Base-by-base conservation (phyloP, 2,797 vertebrate genomes). In the Orestias chungarensis region DNA sequence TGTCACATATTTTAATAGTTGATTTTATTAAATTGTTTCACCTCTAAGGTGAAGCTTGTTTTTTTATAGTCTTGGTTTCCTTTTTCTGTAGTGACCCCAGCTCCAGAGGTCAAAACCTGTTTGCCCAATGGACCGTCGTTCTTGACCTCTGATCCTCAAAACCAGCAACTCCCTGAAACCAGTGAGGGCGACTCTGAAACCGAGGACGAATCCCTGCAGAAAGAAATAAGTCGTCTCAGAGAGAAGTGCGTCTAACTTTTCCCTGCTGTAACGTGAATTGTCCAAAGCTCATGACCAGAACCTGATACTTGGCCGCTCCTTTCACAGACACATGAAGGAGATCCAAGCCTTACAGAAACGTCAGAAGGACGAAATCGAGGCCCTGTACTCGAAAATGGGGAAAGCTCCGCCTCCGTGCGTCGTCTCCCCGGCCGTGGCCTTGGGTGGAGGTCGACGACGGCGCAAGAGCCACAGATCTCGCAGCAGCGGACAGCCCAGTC, bases 281-380 rank as follows among this genome's bases (percentile, higher is more conserved):
- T 52, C n/a, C 12, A 52, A 52, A 33, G 17, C 7, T 29, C 17
- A 54, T 25, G 8, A 5, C n/a, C 10, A 1, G n/a, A 1, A 10
- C 1, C 49, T 18, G 42, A 50, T 71, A 55, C 54, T 14, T 64
- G 0, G 40, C 23, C 3, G 42, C 47, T 73, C 10, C 50, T 74
- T 31, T 79, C 47, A 3, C 81, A 99, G 98, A 92, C 98, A 99
- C 79, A 94, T 96, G 94, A 94, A 91, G 85, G 98, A 99, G 93
- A 96, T 97, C 86, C 97, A 98, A 88, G 93, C 94, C 71, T 91
- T 99, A 80, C 96, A 98, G 73, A 93, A 89, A 68, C 96, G 96
- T 38, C 98, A 99, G 89, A 98, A 97, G 76, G 94, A 96, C 61
- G 98, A 99, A 89, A 95, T 99, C 25, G 96, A 97, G 69, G 90